Evolutionary conservation across 2,797 vertebrate genomes (phyloP).

Genomic region (Brachyrhaphis roseni): DNA sequence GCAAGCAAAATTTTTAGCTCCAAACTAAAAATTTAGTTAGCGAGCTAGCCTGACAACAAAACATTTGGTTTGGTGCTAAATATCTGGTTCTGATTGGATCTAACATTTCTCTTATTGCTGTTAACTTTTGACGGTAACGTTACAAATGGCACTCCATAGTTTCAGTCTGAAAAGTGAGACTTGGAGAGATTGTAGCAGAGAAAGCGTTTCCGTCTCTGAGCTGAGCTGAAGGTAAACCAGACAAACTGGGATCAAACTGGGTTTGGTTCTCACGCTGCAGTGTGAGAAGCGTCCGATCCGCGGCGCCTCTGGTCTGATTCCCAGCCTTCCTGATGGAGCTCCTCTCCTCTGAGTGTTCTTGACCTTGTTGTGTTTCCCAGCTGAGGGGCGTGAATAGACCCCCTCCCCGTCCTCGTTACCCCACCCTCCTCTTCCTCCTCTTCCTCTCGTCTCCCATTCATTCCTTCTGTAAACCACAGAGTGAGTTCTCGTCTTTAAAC

Average conservation of each 20-base stretch:
- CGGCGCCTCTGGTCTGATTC: constrained; percentile 31
- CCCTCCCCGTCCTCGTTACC: neutral
- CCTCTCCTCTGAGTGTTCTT: constrained; percentile 51
- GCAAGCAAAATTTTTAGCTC: no score
- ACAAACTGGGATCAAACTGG: neutral
- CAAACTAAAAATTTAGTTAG: no score
- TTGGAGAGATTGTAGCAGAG: neutral
- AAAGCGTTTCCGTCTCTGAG: neutral
- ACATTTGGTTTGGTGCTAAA: no score
- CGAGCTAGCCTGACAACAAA: no score
- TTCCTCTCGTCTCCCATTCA: neutral
- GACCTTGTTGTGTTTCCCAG: constrained; percentile 49
- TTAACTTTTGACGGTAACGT: no score
- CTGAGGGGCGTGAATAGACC: constrained; percentile 29
- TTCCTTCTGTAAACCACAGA: constrained; percentile 42
- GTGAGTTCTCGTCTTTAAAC: constrained; percentile 36
- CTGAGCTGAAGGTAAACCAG: neutral
- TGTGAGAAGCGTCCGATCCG: constrained; percentile 19
- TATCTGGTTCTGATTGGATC: no score
- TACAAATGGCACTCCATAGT: no score
- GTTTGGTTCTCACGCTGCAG: constrained; percentile 1
- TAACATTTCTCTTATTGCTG: no score
- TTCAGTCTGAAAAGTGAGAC: no score
- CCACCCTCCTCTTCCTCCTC: neutral
- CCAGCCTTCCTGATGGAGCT: constrained; percentile 43